Evolutionary conservation across 35 echinoderm and acorn worm genomes (phyloP), one percentile per base, ranked within the genome.

Genomic region (Apostichopus californicus): DNA sequence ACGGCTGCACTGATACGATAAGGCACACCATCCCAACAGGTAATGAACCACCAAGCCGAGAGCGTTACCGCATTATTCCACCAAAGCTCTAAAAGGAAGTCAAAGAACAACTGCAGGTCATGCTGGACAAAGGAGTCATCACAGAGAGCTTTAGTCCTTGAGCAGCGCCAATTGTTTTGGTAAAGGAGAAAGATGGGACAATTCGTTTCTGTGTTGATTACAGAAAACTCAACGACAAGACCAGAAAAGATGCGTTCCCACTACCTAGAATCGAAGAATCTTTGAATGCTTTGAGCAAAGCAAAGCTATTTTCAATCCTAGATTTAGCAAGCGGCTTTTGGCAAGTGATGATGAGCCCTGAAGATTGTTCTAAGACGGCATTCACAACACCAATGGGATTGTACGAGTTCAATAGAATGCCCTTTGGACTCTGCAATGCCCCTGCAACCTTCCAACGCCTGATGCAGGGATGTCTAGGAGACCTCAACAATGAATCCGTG

Each of bases 121-220:
- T 95, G 25, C 80, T 75, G 54, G 54, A 34, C 28, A 34, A 34
- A 34, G 1, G 28, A 34, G 28, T 34, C 28, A 34, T 34, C 28
- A 34, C 28, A 92, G 55, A 68, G 81, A 71, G 57, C 64, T 55
- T 86, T 24, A 94, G 86, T 34, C 93, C 92, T 4, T 93, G 92
- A 65, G 92, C 92, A 23, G 34, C 85, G 7, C 65, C 65, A 7
- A 81, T 78, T 22, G 87, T 94, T 46, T 72, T 94, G 55, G 93
- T 94, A 18, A 22, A 15, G 55, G 91, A 94, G 87, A 94, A 94
- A 70, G 93, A 94, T 82, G 87, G 87, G 8, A 90, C 73, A 5
- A 90, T 91, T 15, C 9, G 92, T 8, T 26, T 93, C 86, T 93
- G 92, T 78, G 65, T 90, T 14, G 92, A 93, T 77, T 94, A 91